These are phyloP conservation scores for Mormyrops attenuatus DNA, from an alignment of 2,797 vertebrate genomes.

Conservation along the genomic window DNA sequence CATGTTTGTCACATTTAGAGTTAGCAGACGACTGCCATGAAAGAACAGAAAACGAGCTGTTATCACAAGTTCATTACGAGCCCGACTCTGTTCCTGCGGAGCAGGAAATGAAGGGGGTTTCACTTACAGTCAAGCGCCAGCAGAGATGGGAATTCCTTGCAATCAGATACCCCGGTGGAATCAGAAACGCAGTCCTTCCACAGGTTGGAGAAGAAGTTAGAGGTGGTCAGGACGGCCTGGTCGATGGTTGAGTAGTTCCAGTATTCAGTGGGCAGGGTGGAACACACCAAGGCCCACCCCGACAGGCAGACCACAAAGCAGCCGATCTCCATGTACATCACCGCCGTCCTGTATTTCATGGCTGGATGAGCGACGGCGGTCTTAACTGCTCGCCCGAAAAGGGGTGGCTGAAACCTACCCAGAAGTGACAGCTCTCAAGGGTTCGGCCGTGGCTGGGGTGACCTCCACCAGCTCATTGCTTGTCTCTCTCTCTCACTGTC, in stretches of 20 bases:
- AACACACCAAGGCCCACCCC: conserved; percentile 67
- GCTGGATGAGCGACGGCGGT: background rate
- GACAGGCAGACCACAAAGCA: conserved; percentile 58
- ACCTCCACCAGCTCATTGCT: background rate
- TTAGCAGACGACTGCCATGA: background rate
- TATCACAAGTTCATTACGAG: conserved; percentile 18
- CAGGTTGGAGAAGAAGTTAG: conserved; percentile 65
- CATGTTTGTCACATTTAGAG: background rate
- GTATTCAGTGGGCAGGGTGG: conserved; percentile 62
- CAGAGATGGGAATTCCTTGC: conserved; percentile 64
- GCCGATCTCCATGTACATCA: conserved; percentile 66
- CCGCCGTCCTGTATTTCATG: conserved; percentile 57
- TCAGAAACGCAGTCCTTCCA: conserved; percentile 69
- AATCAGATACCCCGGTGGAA: conserved; percentile 64
- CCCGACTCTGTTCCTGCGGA: background rate
- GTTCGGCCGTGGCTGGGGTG: background rate
- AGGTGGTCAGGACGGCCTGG: conserved; percentile 53
- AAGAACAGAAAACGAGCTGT: conserved; percentile 11
- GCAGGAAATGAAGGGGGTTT: conserved; percentile 17
- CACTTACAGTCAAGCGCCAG: conserved; percentile 61
- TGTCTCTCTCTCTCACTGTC: background rate
- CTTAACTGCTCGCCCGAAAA: background rate
- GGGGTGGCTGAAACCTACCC: background rate
- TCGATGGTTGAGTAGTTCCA: conserved; percentile 65
- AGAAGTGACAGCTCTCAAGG: background rate